phyloP scores from a whole-genome alignment of 1,140 invertebrate species.

The Zaprionus davidi region DNA sequence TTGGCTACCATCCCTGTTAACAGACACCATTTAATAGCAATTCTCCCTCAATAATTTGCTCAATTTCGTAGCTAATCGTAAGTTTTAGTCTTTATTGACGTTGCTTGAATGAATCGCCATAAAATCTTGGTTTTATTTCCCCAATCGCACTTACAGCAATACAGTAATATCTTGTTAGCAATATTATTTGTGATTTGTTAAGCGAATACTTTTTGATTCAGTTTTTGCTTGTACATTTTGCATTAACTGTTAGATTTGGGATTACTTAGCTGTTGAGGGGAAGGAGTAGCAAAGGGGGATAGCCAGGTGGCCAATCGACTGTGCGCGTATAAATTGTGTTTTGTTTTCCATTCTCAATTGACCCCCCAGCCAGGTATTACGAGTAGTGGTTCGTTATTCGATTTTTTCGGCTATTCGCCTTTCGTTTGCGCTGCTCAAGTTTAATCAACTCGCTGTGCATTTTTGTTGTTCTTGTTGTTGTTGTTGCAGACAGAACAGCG shows the following conservation, averaged over 20 bases:
- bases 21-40: not conserved
- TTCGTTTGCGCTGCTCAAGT: conserved; percentile 51
- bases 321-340: conserved; percentile 54
- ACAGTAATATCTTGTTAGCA: not conserved
- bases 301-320: not conserved
- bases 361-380: conserved; percentile 51
- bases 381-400: not conserved
- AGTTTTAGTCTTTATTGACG: conserved; percentile 20
- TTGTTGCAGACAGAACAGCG: conserved; percentile 3
- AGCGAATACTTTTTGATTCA: not conserved
- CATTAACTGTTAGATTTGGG: conserved; percentile 5
- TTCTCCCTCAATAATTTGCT: not conserved
- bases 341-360: conserved; percentile 51
- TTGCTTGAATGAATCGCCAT: conserved; percentile 9
- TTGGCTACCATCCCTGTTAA: not conserved
- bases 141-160: conserved; percentile 4
- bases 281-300: not conserved
- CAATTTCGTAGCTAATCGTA: conserved; percentile 5
- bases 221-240: conserved; percentile 8
- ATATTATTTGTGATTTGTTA: conserved; percentile 27
- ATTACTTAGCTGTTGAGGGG: not conserved
- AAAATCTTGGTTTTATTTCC: conserved; percentile 16
- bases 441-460: conserved; percentile 61
- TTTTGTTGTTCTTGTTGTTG: conserved; percentile 43
- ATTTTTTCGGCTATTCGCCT: not conserved